A percentile compares a stretch with the other conserved stretches of the same genome.
Conservation (phyloP, 2,113 vertebrate species). For the Crotophaga sulcirostris region DNA sequence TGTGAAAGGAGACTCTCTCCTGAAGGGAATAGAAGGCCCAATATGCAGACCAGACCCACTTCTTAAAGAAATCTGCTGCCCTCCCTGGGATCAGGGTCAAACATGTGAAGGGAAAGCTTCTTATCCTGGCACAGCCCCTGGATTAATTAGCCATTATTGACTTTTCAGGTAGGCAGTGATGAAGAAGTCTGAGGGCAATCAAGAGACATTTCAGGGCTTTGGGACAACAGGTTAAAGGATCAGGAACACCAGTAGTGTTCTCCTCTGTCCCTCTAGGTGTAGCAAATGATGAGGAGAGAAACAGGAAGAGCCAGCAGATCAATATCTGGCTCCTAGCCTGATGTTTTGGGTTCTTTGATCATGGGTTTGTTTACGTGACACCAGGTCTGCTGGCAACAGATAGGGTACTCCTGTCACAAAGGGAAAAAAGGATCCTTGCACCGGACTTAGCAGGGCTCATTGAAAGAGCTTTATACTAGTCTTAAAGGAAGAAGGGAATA, state of each 20-base stretch:
- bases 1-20: neutral
- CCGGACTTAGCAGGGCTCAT: neutral
- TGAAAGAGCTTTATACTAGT: neutral
- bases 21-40: neutral
- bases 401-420: neutral
- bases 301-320: neutral
- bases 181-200: neutral
- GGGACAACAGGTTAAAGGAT: neutral
- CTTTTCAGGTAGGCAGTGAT: neutral
- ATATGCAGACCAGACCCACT: neutral
- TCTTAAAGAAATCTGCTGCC: neutral
- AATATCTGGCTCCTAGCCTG: neutral
- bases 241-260: neutral
- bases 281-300: neutral
- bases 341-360: neutral
- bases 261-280: neutral
- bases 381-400: neutral
- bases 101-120: neutral
- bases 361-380: neutral
- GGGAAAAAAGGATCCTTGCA: rapidly evolving
- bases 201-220: neutral
- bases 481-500: neutral
- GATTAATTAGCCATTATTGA: neutral
- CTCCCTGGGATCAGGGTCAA: neutral
- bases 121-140: rapidly evolving